phyloP scores from a whole-genome alignment of 1,140 invertebrate genomes.

The Sitophilus oryzae region DNA sequence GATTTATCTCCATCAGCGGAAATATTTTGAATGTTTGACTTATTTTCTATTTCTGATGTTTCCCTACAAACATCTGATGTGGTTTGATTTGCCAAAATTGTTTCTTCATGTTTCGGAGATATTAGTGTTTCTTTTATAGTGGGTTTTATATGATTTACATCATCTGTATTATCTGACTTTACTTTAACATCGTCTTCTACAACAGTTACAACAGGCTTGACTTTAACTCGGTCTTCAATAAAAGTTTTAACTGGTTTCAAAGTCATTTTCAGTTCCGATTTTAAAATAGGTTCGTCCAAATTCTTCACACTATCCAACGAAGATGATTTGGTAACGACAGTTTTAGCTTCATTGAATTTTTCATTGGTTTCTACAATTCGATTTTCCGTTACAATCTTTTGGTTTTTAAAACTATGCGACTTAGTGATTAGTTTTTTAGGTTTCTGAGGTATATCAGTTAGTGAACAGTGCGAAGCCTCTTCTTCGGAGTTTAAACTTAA shows the following conservation, averaged over 20 bases:
- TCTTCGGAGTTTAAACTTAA: conserved; percentile 34
- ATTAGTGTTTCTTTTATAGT: not conserved
- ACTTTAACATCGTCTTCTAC: not conserved
- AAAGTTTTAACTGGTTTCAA: conserved; percentile 3
- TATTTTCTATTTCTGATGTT: not conserved
- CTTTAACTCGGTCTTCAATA: conserved; percentile 5
- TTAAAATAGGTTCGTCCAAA: conserved; percentile 42
- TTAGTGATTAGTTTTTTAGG: conserved; percentile 59
- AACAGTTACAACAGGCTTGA: conserved; percentile 14
- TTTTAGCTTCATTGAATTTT: conserved; percentile 12
- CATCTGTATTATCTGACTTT: not conserved
- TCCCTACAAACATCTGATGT: too few species aligned
- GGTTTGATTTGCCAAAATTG: too few species aligned
- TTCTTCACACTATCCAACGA: conserved; percentile 55
- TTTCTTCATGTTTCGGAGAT: not conserved
- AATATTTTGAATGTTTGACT: not conserved
- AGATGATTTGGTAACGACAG: conserved; percentile 26
- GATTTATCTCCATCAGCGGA: not conserved
- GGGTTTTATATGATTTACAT: too few species aligned
- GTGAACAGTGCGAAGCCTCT: conserved; percentile 42
- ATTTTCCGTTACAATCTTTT: conserved; percentile 1
- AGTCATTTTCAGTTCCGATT: conserved; percentile 18
- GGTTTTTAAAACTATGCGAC: conserved; percentile 57
- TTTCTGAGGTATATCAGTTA: conserved; percentile 47
- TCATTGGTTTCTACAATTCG: conserved; percentile 1